A percentile compares a stretch with the other conserved stretches of the same genome.
Conservation (phyloP, 2,113 vertebrate species). For the Orthonyx spaldingii region DNA sequence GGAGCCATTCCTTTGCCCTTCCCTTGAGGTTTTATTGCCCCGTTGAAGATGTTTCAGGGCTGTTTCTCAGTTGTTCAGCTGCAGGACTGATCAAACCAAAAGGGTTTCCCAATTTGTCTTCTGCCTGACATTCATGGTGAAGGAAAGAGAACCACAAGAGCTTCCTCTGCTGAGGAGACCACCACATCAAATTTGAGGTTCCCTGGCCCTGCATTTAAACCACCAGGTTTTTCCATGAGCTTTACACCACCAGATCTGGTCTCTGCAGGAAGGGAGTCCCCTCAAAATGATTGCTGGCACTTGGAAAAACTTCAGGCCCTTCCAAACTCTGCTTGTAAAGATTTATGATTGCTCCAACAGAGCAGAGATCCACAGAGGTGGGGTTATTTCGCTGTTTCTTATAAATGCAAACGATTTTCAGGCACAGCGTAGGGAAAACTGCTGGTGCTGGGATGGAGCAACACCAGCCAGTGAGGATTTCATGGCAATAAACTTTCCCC, state of each 20-base stretch:
- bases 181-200: not conserved
- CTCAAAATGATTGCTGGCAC: not conserved
- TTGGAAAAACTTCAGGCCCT: not conserved
- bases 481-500: not conserved
- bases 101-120: not conserved
- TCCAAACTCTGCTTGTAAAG: not conserved
- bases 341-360: not conserved
- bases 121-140: not conserved
- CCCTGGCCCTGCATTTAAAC: not conserved
- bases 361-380: not conserved
- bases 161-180: not conserved
- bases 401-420: not conserved
- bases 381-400: not conserved
- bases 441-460: not conserved
- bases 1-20: not conserved
- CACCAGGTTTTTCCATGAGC: not conserved
- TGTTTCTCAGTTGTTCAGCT: not conserved
- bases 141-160: not conserved
- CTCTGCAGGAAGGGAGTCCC: not conserved
- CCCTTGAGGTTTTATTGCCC: not conserved
- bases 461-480: not conserved
- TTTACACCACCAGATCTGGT: not conserved
- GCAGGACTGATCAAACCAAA: not conserved
- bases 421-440: not conserved
- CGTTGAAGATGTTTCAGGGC: not conserved